phyloP scores from a whole-genome alignment of 2,113 vertebrate species.

The Corvus cornix region DNA sequence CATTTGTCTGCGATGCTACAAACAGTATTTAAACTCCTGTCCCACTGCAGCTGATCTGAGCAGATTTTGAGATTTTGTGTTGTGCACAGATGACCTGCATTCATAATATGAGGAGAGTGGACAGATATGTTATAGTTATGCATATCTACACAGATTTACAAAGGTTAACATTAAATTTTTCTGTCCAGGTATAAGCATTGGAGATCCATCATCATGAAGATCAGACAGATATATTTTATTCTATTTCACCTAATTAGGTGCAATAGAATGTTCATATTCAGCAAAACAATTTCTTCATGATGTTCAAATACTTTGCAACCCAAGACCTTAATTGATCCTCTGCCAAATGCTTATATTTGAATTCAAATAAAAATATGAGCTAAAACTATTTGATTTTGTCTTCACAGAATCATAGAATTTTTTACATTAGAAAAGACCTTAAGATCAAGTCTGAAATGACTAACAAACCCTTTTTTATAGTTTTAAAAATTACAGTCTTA shows the following conservation, averaged over 20 bases:
- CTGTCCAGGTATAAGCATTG: not conserved
- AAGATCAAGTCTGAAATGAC: not conserved
- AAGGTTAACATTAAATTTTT: not conserved
- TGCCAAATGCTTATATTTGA: not conserved
- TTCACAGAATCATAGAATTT: not conserved
- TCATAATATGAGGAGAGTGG: not conserved
- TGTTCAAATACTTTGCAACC: not conserved
- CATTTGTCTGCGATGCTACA: not conserved
- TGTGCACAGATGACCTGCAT: not conserved
- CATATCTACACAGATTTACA: not conserved
- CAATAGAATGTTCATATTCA: not conserved
- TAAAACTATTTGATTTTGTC: not conserved
- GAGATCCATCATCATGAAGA: not conserved
- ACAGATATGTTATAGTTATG: not conserved
- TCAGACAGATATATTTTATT: not conserved
- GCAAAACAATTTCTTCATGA: not conserved
- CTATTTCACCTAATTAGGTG: not conserved
- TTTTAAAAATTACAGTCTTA: accelerated
- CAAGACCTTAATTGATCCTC: not conserved
- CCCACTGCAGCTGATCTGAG: not conserved
- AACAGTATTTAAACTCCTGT: not conserved
- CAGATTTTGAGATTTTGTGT: not conserved
- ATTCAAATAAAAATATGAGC: not conserved
- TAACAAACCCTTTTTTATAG: accelerated
- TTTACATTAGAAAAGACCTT: not conserved